Evolutionary conservation across 1,140 invertebrate genomes (phyloP).

Genomic region (Hycleus cichorii): DNA sequence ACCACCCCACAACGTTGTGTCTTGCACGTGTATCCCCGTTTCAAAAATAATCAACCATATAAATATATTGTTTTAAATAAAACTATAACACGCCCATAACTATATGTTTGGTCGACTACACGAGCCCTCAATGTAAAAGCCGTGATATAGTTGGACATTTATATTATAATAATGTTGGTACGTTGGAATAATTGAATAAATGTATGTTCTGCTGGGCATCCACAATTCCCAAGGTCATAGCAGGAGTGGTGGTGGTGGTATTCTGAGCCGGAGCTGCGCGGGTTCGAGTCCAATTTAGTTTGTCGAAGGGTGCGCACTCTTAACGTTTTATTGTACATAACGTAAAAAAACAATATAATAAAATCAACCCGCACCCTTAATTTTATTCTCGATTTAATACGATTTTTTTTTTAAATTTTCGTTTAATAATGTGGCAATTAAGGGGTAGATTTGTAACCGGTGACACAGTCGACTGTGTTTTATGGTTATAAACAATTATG

Average conservation of each 20-base stretch:
- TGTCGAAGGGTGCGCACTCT: constrained; percentile 38
- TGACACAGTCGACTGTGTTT: background rate
- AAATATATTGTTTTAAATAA: background rate
- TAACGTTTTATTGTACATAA: background rate
- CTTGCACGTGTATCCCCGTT: constrained; percentile 41
- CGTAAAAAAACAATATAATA: too few relatives aligned
- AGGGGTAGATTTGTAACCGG: too few relatives aligned
- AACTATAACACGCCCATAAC: constrained; percentile 27
- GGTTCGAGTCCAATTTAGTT: constrained; percentile 40
- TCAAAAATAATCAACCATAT: too few relatives aligned
- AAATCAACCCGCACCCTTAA: constrained; percentile 12
- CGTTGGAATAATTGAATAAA: constrained; percentile 15
- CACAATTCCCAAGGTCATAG: constrained; percentile 40
- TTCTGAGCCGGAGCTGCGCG: constrained; percentile 40
- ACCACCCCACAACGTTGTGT: constrained; percentile 34
- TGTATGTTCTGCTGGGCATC: constrained; percentile 33
- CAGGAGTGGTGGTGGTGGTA: constrained; percentile 39
- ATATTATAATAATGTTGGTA: constrained; percentile 1
- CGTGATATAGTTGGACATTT: constrained; percentile 31
- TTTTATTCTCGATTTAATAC: background rate
- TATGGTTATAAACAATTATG: background rate
- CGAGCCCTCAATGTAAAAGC: constrained; percentile 38
- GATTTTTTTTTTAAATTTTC: background rate
- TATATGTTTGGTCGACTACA: constrained; percentile 34
- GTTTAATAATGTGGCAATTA: background rate